These are phyloP conservation scores for Ochlodes sylvanus DNA, from an alignment of 2,888 invertebrate genomes.

Conservation along the genomic window DNA sequence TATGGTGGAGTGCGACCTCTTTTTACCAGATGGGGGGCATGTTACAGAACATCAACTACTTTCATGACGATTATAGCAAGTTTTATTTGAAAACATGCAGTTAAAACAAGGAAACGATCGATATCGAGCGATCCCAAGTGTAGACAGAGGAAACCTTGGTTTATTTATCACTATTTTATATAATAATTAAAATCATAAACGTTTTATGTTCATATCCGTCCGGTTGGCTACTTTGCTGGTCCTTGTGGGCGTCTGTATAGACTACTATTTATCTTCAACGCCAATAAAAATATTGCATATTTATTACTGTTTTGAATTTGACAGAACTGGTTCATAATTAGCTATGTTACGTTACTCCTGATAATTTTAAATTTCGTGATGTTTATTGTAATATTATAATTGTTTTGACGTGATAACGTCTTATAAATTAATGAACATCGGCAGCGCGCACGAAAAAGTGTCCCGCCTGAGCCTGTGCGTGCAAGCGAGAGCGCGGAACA, in stretches of 20 bases:
- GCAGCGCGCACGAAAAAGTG: no score
- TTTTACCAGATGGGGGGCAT: background rate
- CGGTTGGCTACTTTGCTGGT: constrained; percentile 12
- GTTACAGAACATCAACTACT: background rate
- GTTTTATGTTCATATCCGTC: constrained; percentile 21
- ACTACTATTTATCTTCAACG: background rate
- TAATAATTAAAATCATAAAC: constrained; percentile 9
- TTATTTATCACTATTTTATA: constrained; percentile 6
- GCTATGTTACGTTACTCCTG: background rate
- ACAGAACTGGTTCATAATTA: background rate
- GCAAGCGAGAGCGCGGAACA: no score
- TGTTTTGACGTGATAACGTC: no score
- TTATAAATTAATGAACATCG: no score
- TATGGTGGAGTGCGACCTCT: background rate
- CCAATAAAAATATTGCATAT: constrained; percentile 2
- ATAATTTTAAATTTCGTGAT: background rate
- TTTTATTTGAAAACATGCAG: constrained; percentile 4
- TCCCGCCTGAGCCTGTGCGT: no score
- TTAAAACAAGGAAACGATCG: constrained; percentile 6
- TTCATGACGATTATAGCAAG: background rate
- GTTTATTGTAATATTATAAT: no score
- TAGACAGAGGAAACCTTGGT: background rate
- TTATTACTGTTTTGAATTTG: background rate
- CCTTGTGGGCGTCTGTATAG: constrained; percentile 4
- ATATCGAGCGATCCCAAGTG: constrained; percentile 5